Evolutionary conservation across 2,797 vertebrate species (phyloP).

Genomic region (Danio choprae): DNA sequence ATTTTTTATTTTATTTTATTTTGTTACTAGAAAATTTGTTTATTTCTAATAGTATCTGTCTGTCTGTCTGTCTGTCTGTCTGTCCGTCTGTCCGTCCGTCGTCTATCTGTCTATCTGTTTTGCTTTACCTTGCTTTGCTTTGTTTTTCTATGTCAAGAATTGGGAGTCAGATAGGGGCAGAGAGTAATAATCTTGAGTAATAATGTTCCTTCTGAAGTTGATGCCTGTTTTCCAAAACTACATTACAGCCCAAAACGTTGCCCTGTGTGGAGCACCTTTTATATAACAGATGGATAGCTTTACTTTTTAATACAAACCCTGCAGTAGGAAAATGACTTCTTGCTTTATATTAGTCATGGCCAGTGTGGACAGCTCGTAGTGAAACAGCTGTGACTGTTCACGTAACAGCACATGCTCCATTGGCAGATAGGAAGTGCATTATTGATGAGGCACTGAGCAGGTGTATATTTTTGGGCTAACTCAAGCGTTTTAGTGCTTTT

Average conservation of each 20-base stretch:
- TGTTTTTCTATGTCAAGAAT: neutral
- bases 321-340: conserved; percentile 43
- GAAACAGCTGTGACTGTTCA: conserved; percentile 40
- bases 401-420: neutral
- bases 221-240: conserved; percentile 38
- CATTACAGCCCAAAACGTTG: conserved; percentile 39
- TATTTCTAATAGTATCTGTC: too few relatives aligned
- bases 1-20: too few relatives aligned
- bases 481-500: conserved; percentile 25
- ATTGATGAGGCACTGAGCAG: conserved; percentile 57
- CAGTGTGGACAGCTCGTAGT: conserved; percentile 43
- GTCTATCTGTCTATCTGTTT: too few relatives aligned
- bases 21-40: too few relatives aligned
- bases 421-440: conserved; percentile 53
- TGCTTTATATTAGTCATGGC: conserved; percentile 45
- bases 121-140: too few relatives aligned
- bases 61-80: too few relatives aligned
- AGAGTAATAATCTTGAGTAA: conserved; percentile 36
- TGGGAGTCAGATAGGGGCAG: conserved; percentile 9
- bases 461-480: conserved; percentile 44
- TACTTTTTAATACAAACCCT: conserved; percentile 50
- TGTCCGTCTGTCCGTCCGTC: too few relatives aligned
- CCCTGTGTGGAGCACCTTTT: conserved; percentile 39
- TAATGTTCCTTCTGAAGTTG: conserved; percentile 34
- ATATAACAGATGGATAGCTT: conserved; percentile 45